Percentiles rank a stretch among this genome's conserved stretches.
Evolutionary conservation across 1,140 invertebrate species (phyloP).

Genomic region (Akabosia matsudoensis): DNA sequence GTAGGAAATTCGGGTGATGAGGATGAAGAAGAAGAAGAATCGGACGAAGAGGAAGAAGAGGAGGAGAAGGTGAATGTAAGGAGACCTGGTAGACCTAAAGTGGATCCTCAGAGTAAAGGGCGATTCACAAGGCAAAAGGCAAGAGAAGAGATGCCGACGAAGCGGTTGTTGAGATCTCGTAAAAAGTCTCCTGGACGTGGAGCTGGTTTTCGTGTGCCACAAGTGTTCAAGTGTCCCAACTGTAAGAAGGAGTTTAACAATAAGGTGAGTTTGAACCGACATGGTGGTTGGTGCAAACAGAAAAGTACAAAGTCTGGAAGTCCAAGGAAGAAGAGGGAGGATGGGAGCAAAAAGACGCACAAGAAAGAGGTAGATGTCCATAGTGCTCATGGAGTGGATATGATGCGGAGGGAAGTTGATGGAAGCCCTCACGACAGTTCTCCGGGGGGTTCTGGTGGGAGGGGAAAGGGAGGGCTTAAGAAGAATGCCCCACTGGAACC

Average conservation of each 20-base stretch:
- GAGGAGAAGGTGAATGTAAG: too few species aligned
- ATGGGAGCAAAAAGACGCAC: neutral
- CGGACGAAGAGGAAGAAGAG: neutral
- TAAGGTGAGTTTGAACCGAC: slow-evolving; percentile 24
- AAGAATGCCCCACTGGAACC: too few species aligned
- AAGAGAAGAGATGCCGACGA: neutral
- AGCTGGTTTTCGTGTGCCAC: slow-evolving; percentile 4
- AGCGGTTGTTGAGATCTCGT: slow-evolving; percentile 2
- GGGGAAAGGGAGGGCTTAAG: neutral
- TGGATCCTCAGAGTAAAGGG: neutral
- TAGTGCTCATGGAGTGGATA: too few species aligned
- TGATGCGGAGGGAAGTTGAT: too few species aligned
- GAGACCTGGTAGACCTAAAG: neutral
- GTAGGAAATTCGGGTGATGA: neutral
- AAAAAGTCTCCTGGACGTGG: slow-evolving; percentile 2
- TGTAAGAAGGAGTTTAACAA: slow-evolving; percentile 38
- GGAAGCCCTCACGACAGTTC: too few species aligned
- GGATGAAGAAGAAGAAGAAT: neutral
- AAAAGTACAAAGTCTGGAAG: neutral
- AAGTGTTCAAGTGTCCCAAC: slow-evolving; percentile 27
- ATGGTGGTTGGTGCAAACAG: slow-evolving; percentile 37
- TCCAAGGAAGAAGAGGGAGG: neutral
- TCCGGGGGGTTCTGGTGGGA: too few species aligned
- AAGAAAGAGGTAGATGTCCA: neutral
- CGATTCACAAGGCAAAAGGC: neutral